Evolutionary conservation across 2,113 vertebrate genomes (phyloP).

Genomic region (Halcyon senegalensis): DNA sequence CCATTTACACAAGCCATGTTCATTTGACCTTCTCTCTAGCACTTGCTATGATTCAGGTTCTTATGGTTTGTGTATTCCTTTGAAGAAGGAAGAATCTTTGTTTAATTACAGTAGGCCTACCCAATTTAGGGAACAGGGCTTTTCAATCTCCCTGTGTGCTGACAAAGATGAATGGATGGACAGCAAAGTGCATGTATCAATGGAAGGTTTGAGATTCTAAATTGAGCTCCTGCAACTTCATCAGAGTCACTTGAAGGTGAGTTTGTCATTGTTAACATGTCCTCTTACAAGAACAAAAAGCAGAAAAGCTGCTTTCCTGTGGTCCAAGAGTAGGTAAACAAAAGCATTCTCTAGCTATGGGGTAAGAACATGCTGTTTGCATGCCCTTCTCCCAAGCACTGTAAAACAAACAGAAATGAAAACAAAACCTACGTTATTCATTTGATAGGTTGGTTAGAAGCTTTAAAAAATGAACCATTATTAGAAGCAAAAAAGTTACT

Average conservation of each 20-base stretch:
- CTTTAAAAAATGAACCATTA: background rate
- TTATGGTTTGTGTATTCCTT: background rate
- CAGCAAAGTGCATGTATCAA: background rate
- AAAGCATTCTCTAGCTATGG: background rate
- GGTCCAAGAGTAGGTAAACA: background rate
- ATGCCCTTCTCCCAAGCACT: background rate
- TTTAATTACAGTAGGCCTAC: background rate
- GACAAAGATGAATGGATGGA: slow-evolving; percentile 19
- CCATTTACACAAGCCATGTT: background rate
- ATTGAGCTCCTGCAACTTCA: background rate
- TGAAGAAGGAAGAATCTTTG: background rate
- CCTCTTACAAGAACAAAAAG: background rate
- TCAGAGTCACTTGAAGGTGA: background rate
- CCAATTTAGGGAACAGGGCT: background rate
- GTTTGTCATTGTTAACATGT: background rate
- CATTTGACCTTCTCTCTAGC: background rate
- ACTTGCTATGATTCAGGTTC: background rate
- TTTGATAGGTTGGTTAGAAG: background rate
- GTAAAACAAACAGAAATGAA: background rate
- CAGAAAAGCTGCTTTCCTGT: background rate
- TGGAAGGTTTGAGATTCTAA: background rate
- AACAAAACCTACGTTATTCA: background rate
- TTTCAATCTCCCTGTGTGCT: background rate
- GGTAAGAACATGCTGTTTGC: background rate
- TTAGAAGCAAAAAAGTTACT: background rate